Evolutionary conservation across 2,888 invertebrate species (phyloP).

Genomic region (Synanthedon tipuliformis): DNA sequence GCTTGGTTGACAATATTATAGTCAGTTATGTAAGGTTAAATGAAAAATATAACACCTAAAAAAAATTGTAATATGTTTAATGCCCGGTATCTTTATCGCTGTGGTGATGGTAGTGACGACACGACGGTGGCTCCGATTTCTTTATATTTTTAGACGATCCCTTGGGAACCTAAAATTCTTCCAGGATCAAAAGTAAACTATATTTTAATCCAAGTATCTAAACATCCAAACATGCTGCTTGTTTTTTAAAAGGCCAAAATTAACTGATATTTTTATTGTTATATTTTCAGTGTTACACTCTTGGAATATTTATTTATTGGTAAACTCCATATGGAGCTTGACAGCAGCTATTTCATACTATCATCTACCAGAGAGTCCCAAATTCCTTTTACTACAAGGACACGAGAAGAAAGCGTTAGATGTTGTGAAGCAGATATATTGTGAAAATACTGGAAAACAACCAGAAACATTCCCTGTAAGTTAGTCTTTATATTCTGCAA

Average conservation of each 20-base stretch:
- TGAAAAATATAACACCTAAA: neutral
- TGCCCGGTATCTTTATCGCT: too few species aligned
- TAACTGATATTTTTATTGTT: neutral
- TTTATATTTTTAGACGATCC: neutral
- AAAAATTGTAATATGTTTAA: too few species aligned
- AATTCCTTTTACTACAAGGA: constrained; percentile 32
- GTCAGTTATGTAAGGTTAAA: neutral
- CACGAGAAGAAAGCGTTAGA: constrained; percentile 30
- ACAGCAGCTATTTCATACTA: constrained; percentile 27
- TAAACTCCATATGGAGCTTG: constrained; percentile 31
- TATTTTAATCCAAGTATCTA: too few species aligned
- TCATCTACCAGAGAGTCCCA: constrained; percentile 38
- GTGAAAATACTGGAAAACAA: constrained; percentile 27
- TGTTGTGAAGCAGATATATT: constrained; percentile 28
- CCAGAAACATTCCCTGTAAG: constrained; percentile 32
- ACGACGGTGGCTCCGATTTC: neutral
- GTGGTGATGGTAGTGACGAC: too few species aligned
- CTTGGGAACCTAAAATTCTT: too few species aligned
- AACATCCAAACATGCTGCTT: neutral
- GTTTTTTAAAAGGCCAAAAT: too few species aligned
- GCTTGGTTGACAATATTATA: too few species aligned
- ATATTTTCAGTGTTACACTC: constrained; percentile 30
- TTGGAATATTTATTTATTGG: constrained; percentile 40
- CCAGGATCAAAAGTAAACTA: too few species aligned
- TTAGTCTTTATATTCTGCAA: neutral